Conservation (phyloP, 2,888 invertebrate genomes). For the Tetragonula carbonaria region DNA sequence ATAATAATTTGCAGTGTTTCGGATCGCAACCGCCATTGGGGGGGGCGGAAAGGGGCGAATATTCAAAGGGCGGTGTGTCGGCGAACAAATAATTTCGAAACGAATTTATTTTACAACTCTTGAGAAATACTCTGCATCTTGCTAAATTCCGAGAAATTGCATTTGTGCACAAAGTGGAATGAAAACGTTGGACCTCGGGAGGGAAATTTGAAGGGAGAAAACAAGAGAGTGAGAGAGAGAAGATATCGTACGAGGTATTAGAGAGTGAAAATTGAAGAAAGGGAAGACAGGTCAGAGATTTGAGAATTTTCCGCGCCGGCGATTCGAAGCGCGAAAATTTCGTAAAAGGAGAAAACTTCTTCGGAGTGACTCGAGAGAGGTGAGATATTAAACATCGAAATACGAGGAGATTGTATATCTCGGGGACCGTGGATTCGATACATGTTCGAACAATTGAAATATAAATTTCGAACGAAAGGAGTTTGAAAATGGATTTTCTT, state of each 20-base stretch:
- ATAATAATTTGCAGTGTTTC: constrained; percentile 19
- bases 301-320: neutral
- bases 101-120: neutral
- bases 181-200: neutral
- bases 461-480: neutral
- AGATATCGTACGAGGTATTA: neutral
- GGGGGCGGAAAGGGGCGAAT: neutral
- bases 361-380: neutral
- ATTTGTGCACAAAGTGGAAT: too few relatives aligned
- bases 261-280: constrained; percentile 10
- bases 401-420: neutral
- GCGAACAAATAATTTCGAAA: neutral
- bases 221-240: neutral
- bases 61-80: neutral
- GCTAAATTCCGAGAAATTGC: too few relatives aligned
- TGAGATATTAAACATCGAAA: neutral
- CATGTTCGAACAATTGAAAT: neutral
- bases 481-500: neutral
- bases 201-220: neutral
- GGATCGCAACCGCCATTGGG: neutral
- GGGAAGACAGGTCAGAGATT: constrained; percentile 5
- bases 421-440: neutral
- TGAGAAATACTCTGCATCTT: too few relatives aligned
- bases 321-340: neutral
- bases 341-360: neutral